These are phyloP conservation scores for Globia sparganii DNA, from an alignment of 2,888 invertebrate genomes.

Conservation along the genomic window DNA sequence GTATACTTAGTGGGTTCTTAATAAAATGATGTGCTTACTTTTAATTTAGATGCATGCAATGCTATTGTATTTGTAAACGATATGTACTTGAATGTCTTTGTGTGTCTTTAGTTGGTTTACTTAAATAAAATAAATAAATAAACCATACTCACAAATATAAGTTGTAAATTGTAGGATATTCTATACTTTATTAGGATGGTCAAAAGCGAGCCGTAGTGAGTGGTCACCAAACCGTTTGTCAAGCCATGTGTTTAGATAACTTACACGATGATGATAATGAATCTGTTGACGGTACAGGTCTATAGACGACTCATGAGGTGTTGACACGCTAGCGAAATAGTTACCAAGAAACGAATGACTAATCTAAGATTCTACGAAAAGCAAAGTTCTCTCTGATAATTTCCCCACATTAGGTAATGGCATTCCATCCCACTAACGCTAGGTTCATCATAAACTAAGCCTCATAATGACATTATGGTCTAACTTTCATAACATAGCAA, in stretches of 20 bases:
- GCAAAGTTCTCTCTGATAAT: neutral
- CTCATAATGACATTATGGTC: slow-evolving; percentile 31
- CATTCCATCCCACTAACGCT: slow-evolving; percentile 14
- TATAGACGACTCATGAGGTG: neutral
- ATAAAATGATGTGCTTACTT: too few species aligned
- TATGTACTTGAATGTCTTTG: too few species aligned
- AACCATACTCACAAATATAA: neutral
- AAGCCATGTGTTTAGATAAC: neutral
- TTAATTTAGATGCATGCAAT: too few species aligned
- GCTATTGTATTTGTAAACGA: too few species aligned
- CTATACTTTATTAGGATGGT: neutral
- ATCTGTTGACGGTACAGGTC: neutral
- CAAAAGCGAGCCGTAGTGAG: neutral
- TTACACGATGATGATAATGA: neutral
- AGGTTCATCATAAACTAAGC: slow-evolving; percentile 18
- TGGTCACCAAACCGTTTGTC: neutral
- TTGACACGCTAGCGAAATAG: neutral
- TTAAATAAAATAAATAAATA: too few species aligned
- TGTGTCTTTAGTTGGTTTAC: too few species aligned
- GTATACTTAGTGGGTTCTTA: too few species aligned
- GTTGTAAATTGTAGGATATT: neutral
- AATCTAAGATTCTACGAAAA: neutral
- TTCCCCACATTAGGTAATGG: slow-evolving; percentile 29
- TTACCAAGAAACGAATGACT: slow-evolving; percentile 15
- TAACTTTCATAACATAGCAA: slow-evolving; percentile 50